Evolutionary conservation across 2,797 vertebrate species (phyloP).

Genomic region (Sebastes itinus): DNA sequence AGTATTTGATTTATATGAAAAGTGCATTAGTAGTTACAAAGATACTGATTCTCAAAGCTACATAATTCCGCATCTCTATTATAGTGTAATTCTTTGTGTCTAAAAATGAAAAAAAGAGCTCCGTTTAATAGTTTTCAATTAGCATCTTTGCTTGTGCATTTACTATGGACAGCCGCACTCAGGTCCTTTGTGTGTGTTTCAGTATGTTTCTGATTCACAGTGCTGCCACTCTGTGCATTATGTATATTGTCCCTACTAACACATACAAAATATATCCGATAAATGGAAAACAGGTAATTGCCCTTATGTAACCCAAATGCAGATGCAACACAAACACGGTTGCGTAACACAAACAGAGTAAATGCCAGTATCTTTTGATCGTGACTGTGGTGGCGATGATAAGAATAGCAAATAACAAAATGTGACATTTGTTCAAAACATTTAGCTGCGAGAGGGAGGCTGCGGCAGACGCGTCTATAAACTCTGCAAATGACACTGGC

Average conservation of each 20-base stretch:
- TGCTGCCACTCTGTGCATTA: conserved; percentile 10
- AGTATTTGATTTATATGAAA: background rate
- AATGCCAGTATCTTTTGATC: conserved; percentile 62
- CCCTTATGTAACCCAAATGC: conserved; percentile 45
- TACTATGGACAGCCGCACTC: background rate
- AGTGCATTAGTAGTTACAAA: background rate
- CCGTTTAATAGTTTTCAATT: background rate
- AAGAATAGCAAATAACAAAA: conserved; percentile 52
- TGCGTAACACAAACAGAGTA: conserved; percentile 55
- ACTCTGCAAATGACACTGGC: conserved; percentile 29
- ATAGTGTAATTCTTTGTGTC: background rate
- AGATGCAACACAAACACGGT: conserved; percentile 48
- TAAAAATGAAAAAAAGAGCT: background rate
- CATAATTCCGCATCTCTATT: background rate
- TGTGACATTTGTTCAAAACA: conserved; percentile 61
- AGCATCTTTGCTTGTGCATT: background rate
- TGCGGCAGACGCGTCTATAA: conserved; percentile 20
- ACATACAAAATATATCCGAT: background rate
- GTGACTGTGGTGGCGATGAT: conserved; percentile 39
- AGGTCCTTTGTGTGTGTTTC: background rate
- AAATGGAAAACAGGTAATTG: conserved; percentile 42
- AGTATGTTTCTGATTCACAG: background rate
- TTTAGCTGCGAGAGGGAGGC: conserved; percentile 13
- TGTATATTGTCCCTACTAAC: background rate
- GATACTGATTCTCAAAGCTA: background rate